Evolutionary conservation across 1,140 invertebrate species (phyloP), one percentile per base, ranked within the genome.

Genomic region (Diorhabda sublineata): DNA sequence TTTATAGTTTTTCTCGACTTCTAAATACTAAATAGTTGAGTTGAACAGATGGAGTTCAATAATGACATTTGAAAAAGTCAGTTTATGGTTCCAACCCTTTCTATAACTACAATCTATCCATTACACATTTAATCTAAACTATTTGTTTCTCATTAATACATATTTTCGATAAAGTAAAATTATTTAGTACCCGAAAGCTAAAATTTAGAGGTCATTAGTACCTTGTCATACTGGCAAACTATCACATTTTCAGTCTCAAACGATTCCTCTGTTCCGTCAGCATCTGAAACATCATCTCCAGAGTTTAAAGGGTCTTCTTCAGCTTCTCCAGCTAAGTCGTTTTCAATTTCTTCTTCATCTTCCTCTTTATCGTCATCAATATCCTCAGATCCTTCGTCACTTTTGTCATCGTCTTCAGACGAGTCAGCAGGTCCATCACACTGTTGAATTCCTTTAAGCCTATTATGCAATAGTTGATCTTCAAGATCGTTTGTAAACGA

Each of bases 181-280:
- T 26, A 26, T 26, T 26, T 26, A 26, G 26, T 26, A 26, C 26
- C 26, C 26, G 1, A 26, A 26, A 26, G 26, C 26, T 26, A 26
- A 26, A 26, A 26, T 26, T 26, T 26, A 26, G 26, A 26, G 26
- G 26, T 26, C 26, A 1, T 26, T n/a, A n/a, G 9, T 56, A 73
- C 72, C 69, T 98, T 99, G 84, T 98, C 97, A 87, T 98, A 99
- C 81, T 99, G 97, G 81, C 97, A 99, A 45, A 99, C 97, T 71
- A 99, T 95, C 64, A 99, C 95, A 87, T 98, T 98, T 70, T 98
- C 96, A 66, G 96, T 96, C 76, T 98, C 96, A 85, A 98, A 98
- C 78, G 98, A 85, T 79, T 97, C 96, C 70, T 89, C 86, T 1
- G 94, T 91, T 80, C 69, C 72, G 61, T 98, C 97, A 77, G 98